These are phyloP conservation scores for Limnephilus auricula DNA, from an alignment of 2,888 invertebrate species.

Conservation along the genomic window DNA sequence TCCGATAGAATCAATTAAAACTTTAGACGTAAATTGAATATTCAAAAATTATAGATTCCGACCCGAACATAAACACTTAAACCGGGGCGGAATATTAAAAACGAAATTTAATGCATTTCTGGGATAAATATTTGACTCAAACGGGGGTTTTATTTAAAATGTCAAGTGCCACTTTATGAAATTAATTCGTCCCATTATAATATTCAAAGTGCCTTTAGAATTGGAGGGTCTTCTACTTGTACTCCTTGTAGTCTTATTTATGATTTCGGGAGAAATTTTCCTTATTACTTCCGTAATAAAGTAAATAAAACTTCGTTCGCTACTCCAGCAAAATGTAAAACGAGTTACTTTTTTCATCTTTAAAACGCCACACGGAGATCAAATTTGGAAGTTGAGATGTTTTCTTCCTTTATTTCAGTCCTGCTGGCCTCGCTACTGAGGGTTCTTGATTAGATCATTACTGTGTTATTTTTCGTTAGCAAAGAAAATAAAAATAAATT, in stretches of 20 bases:
- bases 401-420: conserved; percentile 21
- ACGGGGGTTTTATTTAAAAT: conserved; percentile 38
- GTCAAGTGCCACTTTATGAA: conserved; percentile 44
- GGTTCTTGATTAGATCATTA: conserved; percentile 35
- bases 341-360: conserved; percentile 10
- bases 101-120: conserved; percentile 35
- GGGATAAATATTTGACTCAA: conserved; percentile 36
- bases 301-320: conserved; percentile 37
- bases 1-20: neutral
- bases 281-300: conserved; percentile 38
- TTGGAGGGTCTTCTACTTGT: neutral
- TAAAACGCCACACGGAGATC: conserved; percentile 40
- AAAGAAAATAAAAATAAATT: conserved; percentile 19
- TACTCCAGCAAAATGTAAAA: conserved; percentile 23
- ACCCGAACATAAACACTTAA: conserved; percentile 28
- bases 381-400: conserved; percentile 36
- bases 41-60: conserved; percentile 33
- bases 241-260: conserved; percentile 35
- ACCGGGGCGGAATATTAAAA: neutral
- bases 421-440: neutral
- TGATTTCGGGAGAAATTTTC: conserved; percentile 33
- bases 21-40: conserved; percentile 31
- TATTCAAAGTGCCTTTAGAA: conserved; percentile 42
- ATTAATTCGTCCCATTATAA: conserved; percentile 46
- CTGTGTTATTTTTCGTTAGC: conserved; percentile 29